Conservation (phyloP, 2,797 vertebrate species). For the Ctenochaetus hawaiiensis region DNA sequence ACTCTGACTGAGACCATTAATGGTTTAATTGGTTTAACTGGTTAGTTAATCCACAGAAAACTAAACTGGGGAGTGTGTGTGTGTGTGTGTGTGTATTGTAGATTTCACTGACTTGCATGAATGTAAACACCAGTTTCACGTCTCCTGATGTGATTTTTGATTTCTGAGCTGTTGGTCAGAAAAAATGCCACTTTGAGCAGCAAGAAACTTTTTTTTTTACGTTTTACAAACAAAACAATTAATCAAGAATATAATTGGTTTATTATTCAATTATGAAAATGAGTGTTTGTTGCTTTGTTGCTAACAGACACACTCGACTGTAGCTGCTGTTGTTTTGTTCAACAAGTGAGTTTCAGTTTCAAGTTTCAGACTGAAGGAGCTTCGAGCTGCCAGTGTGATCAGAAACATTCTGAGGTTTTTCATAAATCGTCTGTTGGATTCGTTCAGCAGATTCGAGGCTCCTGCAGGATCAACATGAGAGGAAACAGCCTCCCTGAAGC, state of each 20-base stretch:
- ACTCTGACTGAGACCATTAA: neutral
- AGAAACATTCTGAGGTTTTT: no score
- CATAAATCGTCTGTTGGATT: neutral
- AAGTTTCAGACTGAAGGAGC: neutral
- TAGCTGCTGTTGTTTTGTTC: neutral
- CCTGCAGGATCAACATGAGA: neutral
- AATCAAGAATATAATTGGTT: no score
- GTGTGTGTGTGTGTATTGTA: no score
- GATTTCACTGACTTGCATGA: no score
- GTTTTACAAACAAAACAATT: no score
- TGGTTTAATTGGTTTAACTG: neutral
- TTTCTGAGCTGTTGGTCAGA: neutral
- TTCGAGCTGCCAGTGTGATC: neutral
- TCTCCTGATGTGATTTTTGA: no score
- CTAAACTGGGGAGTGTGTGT: neutral
- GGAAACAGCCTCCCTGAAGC: neutral
- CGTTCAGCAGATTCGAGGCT: slow-evolving; percentile 7
- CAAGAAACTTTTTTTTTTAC: neutral
- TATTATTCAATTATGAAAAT: neutral
- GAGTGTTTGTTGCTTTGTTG: no score
- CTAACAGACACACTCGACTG: neutral
- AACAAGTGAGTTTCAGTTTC: neutral
- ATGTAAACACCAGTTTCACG: no score
- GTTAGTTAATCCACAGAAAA: neutral
- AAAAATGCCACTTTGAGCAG: neutral